Percentiles rank a stretch among this genome's conserved stretches.
Conservation (phyloP, 2,888 invertebrate genomes). For the Xestia rhomboidea region DNA sequence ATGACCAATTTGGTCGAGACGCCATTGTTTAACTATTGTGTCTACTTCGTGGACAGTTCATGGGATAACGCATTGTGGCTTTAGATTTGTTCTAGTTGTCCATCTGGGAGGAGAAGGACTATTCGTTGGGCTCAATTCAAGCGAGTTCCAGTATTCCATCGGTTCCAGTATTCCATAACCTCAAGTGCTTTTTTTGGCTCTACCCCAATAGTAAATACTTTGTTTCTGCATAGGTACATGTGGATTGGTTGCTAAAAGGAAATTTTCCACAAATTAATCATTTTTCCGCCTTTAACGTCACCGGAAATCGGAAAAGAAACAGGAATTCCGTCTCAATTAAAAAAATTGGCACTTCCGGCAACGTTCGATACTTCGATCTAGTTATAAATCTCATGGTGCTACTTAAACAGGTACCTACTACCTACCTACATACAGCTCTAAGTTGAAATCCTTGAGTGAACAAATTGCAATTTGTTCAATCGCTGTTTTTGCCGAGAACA, state of each 20-base stretch:
- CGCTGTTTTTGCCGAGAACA: slow-evolving; percentile 48
- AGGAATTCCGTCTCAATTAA: slow-evolving; percentile 27
- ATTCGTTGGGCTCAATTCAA: not conserved
- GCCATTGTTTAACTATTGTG: no score
- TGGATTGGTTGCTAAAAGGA: not conserved
- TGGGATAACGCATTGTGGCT: no score
- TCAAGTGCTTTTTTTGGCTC: not conserved
- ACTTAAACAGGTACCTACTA: not conserved
- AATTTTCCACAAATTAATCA: not conserved
- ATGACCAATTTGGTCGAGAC: no score
- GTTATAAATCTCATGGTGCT: slow-evolving; percentile 1
- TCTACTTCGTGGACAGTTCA: no score
- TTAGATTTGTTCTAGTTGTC: not conserved
- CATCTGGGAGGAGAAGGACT: not conserved
- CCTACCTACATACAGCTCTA: not conserved
- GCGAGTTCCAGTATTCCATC: not conserved
- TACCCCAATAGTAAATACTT: not conserved
- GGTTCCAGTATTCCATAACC: not conserved
- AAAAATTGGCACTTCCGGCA: slow-evolving; percentile 37
- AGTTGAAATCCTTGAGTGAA: slow-evolving; percentile 58
- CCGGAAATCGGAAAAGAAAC: slow-evolving; percentile 14
- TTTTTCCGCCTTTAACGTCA: not conserved
- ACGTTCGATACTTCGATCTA: slow-evolving; percentile 13
- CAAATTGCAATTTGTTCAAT: slow-evolving; percentile 17
- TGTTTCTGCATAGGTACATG: not conserved